Evolutionary conservation across 2,888 invertebrate species (phyloP), one percentile per base, ranked within the genome.

Genomic region (Caenorhabditis virilis): DNA sequence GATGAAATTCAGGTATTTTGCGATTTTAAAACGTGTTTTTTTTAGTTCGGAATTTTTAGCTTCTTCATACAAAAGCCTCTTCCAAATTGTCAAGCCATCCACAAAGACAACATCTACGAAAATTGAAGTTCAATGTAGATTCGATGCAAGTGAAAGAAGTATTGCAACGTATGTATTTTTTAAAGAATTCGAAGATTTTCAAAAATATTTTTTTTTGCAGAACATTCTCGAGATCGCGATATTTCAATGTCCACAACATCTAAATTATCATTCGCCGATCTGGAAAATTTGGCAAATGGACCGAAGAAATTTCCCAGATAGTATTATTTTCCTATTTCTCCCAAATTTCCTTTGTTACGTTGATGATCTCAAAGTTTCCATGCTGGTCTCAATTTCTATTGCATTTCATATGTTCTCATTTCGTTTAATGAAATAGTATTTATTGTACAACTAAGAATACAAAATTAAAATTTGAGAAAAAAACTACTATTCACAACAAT

Each of bases 51-150:
- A 26, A 43, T 23, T 54, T 72, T 9, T 53, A 75, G 72, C 53
- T 77, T 15, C 53, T 75, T 1, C 77, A 77, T 58, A 77, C 77
- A 22, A 52, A 58, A 13, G 77, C 72, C 11, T 77, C 77, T 0
- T 51, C 71, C 11, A 57, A 53, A 46, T 52, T 77, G 43, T 60
- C 68, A 27, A 72, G 56, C 46, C 75, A 77, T 52, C 77, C 77
- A 30, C 77, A 75, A 48, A 64, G 75, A 47, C 77, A 77, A 42
- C 77, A 77, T 49, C 69, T 77, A 20, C 48, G 77, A 49, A 77
- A 77, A 43, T 61, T 72, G 43, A 69, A 69, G 38, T 68, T 77
- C 53, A 56, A 55, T 33, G 55, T 65, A 16, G 56, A 55, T 25
- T 36, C 59, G 22, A 65, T 65, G 59, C 64, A 65, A 48, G 52